Base-by-base conservation (phyloP, 2,888 invertebrate species). In the Pyrgus malvae region DNA sequence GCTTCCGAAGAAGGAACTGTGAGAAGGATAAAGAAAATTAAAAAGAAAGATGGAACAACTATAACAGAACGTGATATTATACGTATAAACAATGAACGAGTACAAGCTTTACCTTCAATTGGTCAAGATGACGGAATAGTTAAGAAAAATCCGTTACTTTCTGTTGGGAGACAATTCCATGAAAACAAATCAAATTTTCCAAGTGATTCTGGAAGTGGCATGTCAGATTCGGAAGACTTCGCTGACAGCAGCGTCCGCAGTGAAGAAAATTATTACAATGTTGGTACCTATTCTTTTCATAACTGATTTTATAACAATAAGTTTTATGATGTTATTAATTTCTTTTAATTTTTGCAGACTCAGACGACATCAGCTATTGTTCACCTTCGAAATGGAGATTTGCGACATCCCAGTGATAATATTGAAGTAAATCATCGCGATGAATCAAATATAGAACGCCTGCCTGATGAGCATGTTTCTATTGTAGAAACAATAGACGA, bases 401-500 rank as follows among this genome's bases (percentile, higher is more conserved):
- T 90, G 66, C 75, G 87, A 62, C 58, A 72, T 31, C 79, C 74
- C 53, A 75, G 66, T 54, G 80, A 79, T n/a, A 77, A 64, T 61
- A 66, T 64, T 58, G 88, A 89, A 63, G 31, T 77, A 9, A 80
- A 63, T 48, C 86, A 90, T 64, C 88, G 92, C 37, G 92, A 93
- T 56, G 90, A 91, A 57, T 89, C 91, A 9, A 86, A 89, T 16
- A 93, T 93, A 12, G 96, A 96, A 81, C 91, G 94, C 58, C 88
- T 96, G 33, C 96, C 96, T 1, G 95, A 95, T 69, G 96, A 96
- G 76, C 95, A 96, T 73, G 96, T 96, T 6, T 94, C 96, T 1
- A 96, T 96, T 55, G 93, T 96, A 6, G 96, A 96, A 81, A 96
- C 96, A 3, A 91, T 94, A 60, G 95, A 95, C 59, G 94, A 94